Base-by-base conservation (phyloP, 2,113 vertebrate genomes). In the Cyprinodon tularosa region DNA sequence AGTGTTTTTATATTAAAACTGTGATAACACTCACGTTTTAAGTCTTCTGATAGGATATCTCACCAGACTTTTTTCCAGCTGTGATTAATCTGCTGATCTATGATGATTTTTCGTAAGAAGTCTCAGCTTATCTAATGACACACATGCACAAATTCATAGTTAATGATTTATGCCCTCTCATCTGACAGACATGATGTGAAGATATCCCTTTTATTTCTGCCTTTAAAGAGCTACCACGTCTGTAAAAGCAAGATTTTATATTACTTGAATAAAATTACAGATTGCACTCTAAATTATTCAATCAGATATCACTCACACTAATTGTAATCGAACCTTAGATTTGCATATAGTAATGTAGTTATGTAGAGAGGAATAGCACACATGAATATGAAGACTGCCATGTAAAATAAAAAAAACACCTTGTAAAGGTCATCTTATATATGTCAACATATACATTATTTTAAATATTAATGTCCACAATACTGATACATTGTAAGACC, bases 41-140 rank as follows among this genome's bases (percentile, higher is more conserved):
- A 44, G 48, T 38, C 66, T 84, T 64, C 50, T 84, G 75, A 78
- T 84, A 83, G 74, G 62, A 63, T 4, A 66, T 71, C 67, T 60
- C 84, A 47, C 61, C 38, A 71, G 71, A 50, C 38, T 15, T 73
- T 66, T 53, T 66, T 80, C 66, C 73, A 63, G 80, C 61, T 64
- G 62, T 73, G 63, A 71, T 53, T 7, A 78, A 47, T 13, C 12
- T 48, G 4, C 47, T 48, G 47, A 48, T 13, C n/a, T 71, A 48
- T 65, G 72, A 82, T 75, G 15, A 4, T 69, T 48, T 38, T 60
- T 29, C 50, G 62, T 67, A 63, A 66, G 60, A 57, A 50, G 74
- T 44, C 66, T 68, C 71, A 66, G 64, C 74, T 74, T 57, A 50
- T 4, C 38, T 39, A 3, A n/a, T 20, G 29, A 29, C 29, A 29